Evolutionary conservation across 2,797 vertebrate species (phyloP).

Genomic region (Rhincodon typus): DNA sequence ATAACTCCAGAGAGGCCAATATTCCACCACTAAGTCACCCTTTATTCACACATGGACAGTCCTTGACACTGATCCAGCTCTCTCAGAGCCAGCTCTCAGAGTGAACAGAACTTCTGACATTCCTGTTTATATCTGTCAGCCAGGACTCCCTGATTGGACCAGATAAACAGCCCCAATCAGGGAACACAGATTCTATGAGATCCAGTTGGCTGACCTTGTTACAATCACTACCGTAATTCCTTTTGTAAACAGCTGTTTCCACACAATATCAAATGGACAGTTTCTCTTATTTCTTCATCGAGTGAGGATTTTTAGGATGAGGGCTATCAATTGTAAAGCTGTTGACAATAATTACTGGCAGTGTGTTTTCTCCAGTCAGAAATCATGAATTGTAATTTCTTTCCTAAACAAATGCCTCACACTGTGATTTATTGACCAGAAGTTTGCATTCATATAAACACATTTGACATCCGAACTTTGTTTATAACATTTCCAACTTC

Average conservation of each 20-base stretch:
- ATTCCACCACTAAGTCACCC: no score
- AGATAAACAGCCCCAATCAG: no score
- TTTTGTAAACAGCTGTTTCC: not conserved
- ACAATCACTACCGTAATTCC: not conserved
- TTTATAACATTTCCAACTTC: not conserved
- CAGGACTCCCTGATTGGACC: no score
- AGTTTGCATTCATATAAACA: not conserved
- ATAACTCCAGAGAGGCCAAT: no score
- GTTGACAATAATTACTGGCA: not conserved
- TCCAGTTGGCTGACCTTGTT: no score
- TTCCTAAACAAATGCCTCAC: not conserved
- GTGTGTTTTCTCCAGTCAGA: not conserved
- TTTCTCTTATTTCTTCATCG: not conserved
- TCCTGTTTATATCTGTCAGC: no score
- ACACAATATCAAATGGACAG: not conserved
- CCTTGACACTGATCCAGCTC: no score
- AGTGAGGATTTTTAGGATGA: not conserved
- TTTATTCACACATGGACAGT: no score
- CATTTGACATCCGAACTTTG: not conserved
- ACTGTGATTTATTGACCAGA: not conserved
- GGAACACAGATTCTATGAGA: no score
- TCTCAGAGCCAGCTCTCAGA: no score
- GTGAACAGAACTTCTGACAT: no score
- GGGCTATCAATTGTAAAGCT: not conserved
- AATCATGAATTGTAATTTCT: not conserved